These are phyloP conservation scores for Drosophila sechellia DNA, from an alignment of 1,140 invertebrate species.

Conservation along the genomic window DNA sequence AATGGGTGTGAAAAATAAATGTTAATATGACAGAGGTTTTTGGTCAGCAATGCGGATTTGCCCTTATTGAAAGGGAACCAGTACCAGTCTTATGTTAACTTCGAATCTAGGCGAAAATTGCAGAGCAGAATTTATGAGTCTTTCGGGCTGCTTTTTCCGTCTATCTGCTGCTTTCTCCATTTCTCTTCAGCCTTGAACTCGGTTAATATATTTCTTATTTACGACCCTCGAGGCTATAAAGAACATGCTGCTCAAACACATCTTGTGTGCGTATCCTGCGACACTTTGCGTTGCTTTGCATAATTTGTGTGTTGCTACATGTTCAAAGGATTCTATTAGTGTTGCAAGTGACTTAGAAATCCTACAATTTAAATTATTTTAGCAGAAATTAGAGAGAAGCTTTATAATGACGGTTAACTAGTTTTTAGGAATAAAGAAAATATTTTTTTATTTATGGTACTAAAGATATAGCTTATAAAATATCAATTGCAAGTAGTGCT, in stretches of 20 bases:
- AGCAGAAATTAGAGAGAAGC: too few species aligned
- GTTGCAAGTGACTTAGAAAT: too few species aligned
- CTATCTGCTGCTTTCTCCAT: background rate
- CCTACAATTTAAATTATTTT: too few species aligned
- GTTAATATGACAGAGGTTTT: slow-evolving; percentile 58
- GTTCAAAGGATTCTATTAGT: background rate
- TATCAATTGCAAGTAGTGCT: too few species aligned
- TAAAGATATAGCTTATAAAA: too few species aligned
- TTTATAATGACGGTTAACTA: too few species aligned
- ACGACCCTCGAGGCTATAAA: slow-evolving; percentile 42
- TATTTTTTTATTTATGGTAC: too few species aligned
- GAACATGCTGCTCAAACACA: slow-evolving; percentile 38
- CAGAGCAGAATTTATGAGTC: slow-evolving; percentile 70
- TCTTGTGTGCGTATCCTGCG: slow-evolving; percentile 26
- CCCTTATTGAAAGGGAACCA: background rate
- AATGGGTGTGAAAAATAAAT: slow-evolving; percentile 77
- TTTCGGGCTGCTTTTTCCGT: slow-evolving; percentile 7
- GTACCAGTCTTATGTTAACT: slow-evolving; percentile 58
- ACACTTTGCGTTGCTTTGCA: slow-evolving; percentile 53
- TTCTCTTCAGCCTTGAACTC: slow-evolving; percentile 29
- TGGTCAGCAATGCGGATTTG: slow-evolving; percentile 36
- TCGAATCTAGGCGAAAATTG: slow-evolving; percentile 56
- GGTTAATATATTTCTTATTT: slow-evolving; percentile 72
- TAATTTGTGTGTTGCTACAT: slow-evolving; percentile 16
- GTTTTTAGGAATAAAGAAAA: too few species aligned